These are phyloP conservation scores for Nannobrachium achirus DNA, from an alignment of 2,113 vertebrate species.

Conservation along the genomic window DNA sequence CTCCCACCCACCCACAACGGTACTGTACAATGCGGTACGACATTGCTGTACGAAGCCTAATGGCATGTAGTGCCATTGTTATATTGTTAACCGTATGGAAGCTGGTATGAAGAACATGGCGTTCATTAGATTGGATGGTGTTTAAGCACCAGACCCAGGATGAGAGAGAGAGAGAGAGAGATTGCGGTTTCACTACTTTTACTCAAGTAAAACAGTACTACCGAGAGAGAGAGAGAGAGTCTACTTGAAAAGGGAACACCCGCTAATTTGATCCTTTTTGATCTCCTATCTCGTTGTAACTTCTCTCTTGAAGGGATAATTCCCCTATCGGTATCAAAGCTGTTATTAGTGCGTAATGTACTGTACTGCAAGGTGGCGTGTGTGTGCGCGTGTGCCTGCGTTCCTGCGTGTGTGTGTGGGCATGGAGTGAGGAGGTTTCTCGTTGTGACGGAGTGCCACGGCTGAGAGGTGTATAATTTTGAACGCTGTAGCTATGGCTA, in stretches of 20 bases:
- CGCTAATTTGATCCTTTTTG: constrained; percentile 31
- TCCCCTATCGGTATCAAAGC: constrained; percentile 56
- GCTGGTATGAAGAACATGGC: constrained; percentile 14
- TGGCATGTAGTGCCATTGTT: too few relatives aligned
- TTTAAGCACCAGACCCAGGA: too few relatives aligned
- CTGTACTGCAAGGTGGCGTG: too few relatives aligned
- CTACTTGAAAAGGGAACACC: constrained; percentile 32
- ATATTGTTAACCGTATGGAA: constrained; percentile 14
- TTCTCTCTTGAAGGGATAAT: constrained; percentile 34
- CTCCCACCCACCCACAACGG: not conserved
- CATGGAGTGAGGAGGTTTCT: constrained; percentile 46
- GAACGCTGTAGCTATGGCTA: constrained; percentile 53
- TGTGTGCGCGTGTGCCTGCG: constrained; percentile 17
- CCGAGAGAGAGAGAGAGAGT: constrained; percentile 14
- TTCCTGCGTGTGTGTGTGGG: too few relatives aligned
- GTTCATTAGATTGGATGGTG: too few relatives aligned
- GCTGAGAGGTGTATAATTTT: constrained; percentile 58
- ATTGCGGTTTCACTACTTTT: too few relatives aligned
- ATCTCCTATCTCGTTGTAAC: constrained; percentile 28
- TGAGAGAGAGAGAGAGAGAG: not conserved
- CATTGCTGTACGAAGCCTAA: too few relatives aligned
- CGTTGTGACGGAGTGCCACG: constrained; percentile 38
- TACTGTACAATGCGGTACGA: too few relatives aligned
- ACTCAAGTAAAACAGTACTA: too few relatives aligned
- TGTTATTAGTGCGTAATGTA: constrained; percentile 43